Evolutionary conservation across 2,888 invertebrate species (phyloP).

Genomic region (Hecatera dysodea): DNA sequence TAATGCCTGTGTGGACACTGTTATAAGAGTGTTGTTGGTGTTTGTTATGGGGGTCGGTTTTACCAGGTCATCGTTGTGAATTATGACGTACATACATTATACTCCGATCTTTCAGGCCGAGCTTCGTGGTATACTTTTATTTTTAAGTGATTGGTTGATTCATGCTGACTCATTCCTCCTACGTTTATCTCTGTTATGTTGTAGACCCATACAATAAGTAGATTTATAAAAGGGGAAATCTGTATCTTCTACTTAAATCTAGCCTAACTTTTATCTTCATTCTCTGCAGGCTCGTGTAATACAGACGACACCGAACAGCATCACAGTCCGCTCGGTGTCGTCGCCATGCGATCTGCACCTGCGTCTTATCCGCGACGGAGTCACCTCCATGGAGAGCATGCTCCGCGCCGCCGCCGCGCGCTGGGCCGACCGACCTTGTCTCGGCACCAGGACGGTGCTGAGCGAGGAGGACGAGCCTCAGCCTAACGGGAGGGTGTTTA

Average conservation of each 20-base stretch:
- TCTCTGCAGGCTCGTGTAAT: constrained; percentile 93
- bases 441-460: constrained; percentile 97
- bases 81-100: not conserved
- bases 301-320: constrained; percentile 91
- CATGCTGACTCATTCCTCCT: not conserved
- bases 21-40: not conserved
- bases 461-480: constrained; percentile 98
- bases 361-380: constrained; percentile 93
- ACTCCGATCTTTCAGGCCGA: no score
- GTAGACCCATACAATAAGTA: not conserved
- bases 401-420: constrained; percentile 94
- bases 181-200: not conserved
- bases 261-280: no score
- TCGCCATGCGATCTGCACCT: constrained; percentile 93
- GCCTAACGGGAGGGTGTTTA: constrained; percentile 98
- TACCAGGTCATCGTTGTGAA: not conserved
- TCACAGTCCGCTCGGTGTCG: constrained; percentile 94
- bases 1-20: constrained; percentile 6
- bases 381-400: constrained; percentile 96
- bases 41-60: not conserved
- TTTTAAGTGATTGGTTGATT: not conserved
- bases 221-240: not conserved
- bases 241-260: not conserved
- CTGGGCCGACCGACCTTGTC: constrained; percentile 94
- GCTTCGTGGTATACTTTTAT: not conserved